Base-by-base conservation (phyloP, 2,113 vertebrate genomes). In the Sclerurus mexicanus region DNA sequence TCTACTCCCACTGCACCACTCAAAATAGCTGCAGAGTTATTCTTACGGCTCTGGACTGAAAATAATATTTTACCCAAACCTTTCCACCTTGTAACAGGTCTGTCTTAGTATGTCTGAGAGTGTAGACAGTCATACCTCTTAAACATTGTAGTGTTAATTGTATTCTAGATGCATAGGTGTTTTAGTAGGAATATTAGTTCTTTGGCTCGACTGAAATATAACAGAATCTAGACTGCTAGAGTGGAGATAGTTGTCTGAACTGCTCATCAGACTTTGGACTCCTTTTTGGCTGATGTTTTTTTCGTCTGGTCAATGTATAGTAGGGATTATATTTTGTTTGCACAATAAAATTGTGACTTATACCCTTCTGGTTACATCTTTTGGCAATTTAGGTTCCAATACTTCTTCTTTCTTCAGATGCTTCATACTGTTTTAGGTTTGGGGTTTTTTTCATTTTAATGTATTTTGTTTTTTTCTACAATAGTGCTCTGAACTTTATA, bases 1-100 rank as follows among this genome's bases (percentile, higher is more conserved):
- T 95, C 90, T 96, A 83, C 85, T 97, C 91, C 89, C 66, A 80
- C 93, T 89, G 67, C 85, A 95, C 67, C 55, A 59, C 85, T 93
- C 87, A 94, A 46, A 87, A 85, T 69, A 85, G 79, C 55, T 87
- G 53, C 72, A 46, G 71, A 73, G 44, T 87, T 87, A 16, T 77
- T 87, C 52, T 71, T 44, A 79, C 3, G 16, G 71, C 50, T 82
- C 71, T 76, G 28, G 49, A 64, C 30, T 24, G 40, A 68, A 39
- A 91, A n/a, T 12, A 69, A 40, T 35, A 53, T 82, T 95, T 91
- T 75, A 87, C 53, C 40, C 40, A 93, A 87, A 79, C 4, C 7
- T 82, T 82, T 91, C 49, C 18, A 20, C 60, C 25, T 71, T 52
- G 31, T 52, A 67, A 37, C 40, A 62, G 71, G 27, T 42, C 42